A percentile compares a stretch with the other conserved stretches of the same genome.
These are phyloP conservation scores for Cantharis rustica DNA, from an alignment of 2,888 invertebrate genomes.

Conservation along the genomic window DNA sequence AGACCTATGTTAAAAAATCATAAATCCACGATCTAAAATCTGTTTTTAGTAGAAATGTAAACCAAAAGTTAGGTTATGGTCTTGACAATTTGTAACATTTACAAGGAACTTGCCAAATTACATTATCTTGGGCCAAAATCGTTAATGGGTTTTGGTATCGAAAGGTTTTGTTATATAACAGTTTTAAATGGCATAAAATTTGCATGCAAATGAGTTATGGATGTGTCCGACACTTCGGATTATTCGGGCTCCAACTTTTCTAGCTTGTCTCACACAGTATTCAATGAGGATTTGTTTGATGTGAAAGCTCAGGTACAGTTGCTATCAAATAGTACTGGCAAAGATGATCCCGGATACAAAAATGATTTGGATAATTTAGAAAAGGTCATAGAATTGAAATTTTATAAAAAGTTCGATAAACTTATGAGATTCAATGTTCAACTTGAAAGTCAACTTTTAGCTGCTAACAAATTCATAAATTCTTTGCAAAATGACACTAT, in stretches of 20 bases:
- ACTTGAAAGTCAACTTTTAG: slow-evolving; percentile 18
- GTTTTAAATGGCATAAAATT: not conserved
- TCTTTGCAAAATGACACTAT: not conserved
- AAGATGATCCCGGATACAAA: slow-evolving; percentile 7
- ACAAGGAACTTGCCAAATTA: not conserved
- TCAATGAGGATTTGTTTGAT: not conserved
- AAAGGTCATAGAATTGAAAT: slow-evolving; percentile 11
- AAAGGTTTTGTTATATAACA: not conserved
- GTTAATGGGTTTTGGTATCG: not conserved
- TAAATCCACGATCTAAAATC: not conserved
- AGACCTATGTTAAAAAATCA: not conserved
- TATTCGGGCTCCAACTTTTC: not conserved
- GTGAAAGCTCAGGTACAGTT: not conserved
- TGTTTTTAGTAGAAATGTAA: not conserved
- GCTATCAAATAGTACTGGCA: not conserved
- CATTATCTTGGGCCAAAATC: not conserved
- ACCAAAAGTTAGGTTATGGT: not conserved
- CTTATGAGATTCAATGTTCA: slow-evolving; percentile 13
- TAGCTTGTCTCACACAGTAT: not conserved
- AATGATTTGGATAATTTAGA: slow-evolving; percentile 22
- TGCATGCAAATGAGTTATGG: not conserved
- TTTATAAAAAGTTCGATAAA: slow-evolving; percentile 25
- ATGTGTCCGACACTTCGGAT: not conserved
- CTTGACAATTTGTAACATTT: no score
- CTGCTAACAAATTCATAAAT: slow-evolving; percentile 11